Evolutionary conservation across 1,140 invertebrate genomes (phyloP).

Genomic region (Procambarus clarkii): DNA sequence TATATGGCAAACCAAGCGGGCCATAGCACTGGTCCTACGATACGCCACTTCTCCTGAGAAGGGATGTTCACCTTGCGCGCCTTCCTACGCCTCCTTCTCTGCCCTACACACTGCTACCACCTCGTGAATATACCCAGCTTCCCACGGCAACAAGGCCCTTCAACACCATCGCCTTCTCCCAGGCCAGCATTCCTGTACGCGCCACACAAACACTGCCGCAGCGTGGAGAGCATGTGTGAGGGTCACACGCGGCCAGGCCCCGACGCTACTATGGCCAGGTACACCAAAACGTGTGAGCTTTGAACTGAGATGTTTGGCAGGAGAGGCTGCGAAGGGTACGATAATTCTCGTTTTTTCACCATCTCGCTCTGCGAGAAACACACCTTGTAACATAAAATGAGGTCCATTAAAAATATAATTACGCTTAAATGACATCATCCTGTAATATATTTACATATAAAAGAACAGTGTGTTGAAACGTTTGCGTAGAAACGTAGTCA

Average conservation of each 20-base stretch:
- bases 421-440: too few species aligned
- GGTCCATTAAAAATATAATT: too few species aligned
- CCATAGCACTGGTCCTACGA: slow-evolving; percentile 19
- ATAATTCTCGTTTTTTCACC: slow-evolving; percentile 32
- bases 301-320: slow-evolving; percentile 63
- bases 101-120: neutral
- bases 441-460: too few species aligned
- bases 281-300: slow-evolving; percentile 62
- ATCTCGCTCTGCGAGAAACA: too few species aligned
- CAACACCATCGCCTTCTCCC: neutral
- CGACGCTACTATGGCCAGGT: slow-evolving; percentile 35
- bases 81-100: neutral
- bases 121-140: neutral
- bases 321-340: slow-evolving; percentile 25
- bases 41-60: slow-evolving; percentile 8
- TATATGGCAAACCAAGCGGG: neutral
- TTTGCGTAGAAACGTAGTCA: too few species aligned
- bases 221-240: neutral
- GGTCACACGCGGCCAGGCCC: slow-evolving; percentile 12
- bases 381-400: too few species aligned
- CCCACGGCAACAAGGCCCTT: neutral
- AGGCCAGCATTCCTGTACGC: too few species aligned
- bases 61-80: neutral
- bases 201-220: neutral
- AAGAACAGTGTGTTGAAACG: too few species aligned